phyloP scores from a whole-genome alignment of 2,888 invertebrate species.

The Theretra japonica region DNA sequence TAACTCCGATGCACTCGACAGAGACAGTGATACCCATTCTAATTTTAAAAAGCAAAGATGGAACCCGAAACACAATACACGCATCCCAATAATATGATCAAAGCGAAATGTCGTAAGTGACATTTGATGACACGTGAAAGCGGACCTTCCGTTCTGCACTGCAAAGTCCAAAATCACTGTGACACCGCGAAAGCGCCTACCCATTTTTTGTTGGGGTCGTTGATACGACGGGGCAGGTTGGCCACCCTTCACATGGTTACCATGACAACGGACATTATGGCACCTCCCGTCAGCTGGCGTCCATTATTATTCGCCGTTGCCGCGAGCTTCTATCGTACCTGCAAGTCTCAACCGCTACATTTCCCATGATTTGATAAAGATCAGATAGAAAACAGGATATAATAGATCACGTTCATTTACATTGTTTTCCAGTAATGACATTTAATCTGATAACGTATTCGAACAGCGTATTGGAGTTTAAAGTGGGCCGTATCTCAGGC shows the following conservation, averaged over 20 bases:
- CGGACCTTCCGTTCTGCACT: slow-evolving; percentile 62
- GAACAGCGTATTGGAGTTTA: slow-evolving; percentile 26
- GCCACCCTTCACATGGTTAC: slow-evolving; percentile 80
- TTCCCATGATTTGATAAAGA: slow-evolving; percentile 67
- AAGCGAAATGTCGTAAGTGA: slow-evolving; percentile 67
- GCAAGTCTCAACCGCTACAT: slow-evolving; percentile 45
- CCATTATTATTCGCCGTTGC: slow-evolving; percentile 78
- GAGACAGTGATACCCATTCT: slow-evolving; percentile 72
- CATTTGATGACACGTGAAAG: slow-evolving; percentile 63
- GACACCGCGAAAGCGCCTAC: slow-evolving; percentile 58
- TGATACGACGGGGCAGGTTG: slow-evolving; percentile 78
- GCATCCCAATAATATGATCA: slow-evolving; percentile 71
- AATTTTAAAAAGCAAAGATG: slow-evolving; percentile 85
- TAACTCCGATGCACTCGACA: slow-evolving; percentile 52
- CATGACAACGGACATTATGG: slow-evolving; percentile 78
- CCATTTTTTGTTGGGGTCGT: slow-evolving; percentile 66
- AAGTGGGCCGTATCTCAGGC: slow-evolving; percentile 33
- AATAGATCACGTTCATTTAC: slow-evolving; percentile 58
- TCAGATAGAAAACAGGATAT: slow-evolving; percentile 61
- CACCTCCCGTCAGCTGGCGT: slow-evolving; percentile 84
- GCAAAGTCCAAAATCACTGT: slow-evolving; percentile 72
- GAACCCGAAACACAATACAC: slow-evolving; percentile 82
- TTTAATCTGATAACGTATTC: slow-evolving; percentile 52
- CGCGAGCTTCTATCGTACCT: slow-evolving; percentile 58
- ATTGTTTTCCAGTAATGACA: slow-evolving; percentile 58